phyloP scores from a whole-genome alignment of 2,797 vertebrate genomes.

The Bradypodion pumilum region DNA sequence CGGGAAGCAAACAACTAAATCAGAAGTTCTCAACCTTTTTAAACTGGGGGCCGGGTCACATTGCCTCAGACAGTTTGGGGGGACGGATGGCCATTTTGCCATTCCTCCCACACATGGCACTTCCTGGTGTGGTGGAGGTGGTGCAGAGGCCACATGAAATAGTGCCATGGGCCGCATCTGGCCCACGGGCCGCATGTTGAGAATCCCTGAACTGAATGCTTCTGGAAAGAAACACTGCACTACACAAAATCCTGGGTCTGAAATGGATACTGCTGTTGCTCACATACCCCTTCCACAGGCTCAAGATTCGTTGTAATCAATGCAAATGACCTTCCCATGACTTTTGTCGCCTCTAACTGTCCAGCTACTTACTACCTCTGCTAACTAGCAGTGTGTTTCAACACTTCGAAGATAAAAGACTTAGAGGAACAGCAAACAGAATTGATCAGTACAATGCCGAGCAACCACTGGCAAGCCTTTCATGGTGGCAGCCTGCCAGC shows the following conservation, averaged over 20 bases:
- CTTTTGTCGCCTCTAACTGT: conserved; percentile 17
- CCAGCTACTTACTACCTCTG: neutral
- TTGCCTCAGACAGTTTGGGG: no score
- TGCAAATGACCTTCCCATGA: conserved; percentile 29
- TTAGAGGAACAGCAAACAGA: neutral
- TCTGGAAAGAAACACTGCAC: conserved; percentile 10
- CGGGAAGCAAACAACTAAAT: rapidly evolving
- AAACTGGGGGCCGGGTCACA: no score
- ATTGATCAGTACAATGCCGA: conserved; percentile 25
- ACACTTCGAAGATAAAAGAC: neutral
- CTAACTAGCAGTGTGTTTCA: neutral
- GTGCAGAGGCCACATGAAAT: no score
- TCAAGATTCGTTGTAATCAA: neutral
- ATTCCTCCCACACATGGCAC: no score
- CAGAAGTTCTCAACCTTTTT: no score
- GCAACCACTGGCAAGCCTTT: conserved; percentile 25
- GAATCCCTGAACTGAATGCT: conserved; percentile 22
- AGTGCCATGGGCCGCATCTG: no score
- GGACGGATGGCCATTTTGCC: no score
- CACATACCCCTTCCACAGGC: neutral
- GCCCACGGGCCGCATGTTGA: no score
- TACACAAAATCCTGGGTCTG: rapidly evolving
- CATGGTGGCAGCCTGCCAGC: conserved; percentile 31
- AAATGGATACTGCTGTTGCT: neutral
- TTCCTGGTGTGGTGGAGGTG: no score